Conservation (phyloP, 2,888 invertebrate genomes). For the Luffia ferchaultella region DNA sequence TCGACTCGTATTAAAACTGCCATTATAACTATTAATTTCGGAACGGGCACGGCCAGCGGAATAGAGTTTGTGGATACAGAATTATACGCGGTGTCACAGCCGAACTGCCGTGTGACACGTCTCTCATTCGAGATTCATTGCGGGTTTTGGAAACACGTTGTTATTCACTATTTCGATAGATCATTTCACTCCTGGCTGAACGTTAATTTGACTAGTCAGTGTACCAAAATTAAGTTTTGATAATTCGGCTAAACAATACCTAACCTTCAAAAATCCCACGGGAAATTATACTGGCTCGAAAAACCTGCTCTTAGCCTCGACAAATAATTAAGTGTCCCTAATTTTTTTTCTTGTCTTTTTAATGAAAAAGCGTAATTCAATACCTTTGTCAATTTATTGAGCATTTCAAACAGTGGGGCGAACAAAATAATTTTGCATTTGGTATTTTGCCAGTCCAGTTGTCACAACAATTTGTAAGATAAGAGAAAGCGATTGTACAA, state of each 20-base stretch:
- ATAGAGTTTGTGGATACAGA: constrained; percentile 13
- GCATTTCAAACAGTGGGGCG: background rate
- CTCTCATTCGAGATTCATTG: background rate
- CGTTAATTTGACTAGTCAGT: no score
- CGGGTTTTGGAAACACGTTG: background rate
- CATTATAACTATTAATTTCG: constrained; percentile 34
- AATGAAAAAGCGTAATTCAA: background rate
- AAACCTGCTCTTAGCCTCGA: no score
- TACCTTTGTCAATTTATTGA: background rate
- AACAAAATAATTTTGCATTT: background rate
- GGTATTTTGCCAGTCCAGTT: background rate
- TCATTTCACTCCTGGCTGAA: no score
- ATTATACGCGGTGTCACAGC: constrained; percentile 11
- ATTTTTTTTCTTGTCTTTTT: background rate
- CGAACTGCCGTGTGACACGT: background rate
- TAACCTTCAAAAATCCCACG: no score
- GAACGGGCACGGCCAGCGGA: constrained; percentile 8
- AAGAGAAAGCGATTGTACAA: background rate
- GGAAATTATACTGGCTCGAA: no score
- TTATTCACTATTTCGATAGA: no score
- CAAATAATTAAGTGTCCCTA: no score
- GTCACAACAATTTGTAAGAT: background rate
- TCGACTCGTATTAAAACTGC: constrained; percentile 36
- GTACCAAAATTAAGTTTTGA: no score
- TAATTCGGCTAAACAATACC: no score